Evolutionary conservation across 2,888 invertebrate genomes (phyloP), one percentile per base, ranked within the genome.

Genomic region (Lamellibrachia satsuma): DNA sequence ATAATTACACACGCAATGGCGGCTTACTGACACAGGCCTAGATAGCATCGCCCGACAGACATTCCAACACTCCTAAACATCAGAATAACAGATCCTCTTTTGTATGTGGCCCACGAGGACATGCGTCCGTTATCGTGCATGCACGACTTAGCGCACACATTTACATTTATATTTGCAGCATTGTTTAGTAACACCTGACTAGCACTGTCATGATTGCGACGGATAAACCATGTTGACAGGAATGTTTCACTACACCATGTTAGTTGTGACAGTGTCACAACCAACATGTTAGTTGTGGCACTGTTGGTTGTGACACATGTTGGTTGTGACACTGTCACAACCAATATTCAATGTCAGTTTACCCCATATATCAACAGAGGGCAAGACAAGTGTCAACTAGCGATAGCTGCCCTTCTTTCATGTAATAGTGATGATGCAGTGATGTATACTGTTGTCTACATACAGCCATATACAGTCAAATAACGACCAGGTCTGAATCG

Each of bases 171-270:
- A 91, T 22, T 39, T 91, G 91, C 15, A 22, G 91, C 27, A 91
- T 91, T 91, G 91, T 91, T n/a, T 91, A 91, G 91, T 91, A 91
- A 91, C 91, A 91, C n/a, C 91, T 91, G 15, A 9, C 22, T 22
- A n/a, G 27, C 27, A 2, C 39, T 91, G 91, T 91, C 91, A 91
- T 91, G 91, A 91, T 3, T 91, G 91, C 27, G 11, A 91, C 91
- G 22, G 9, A 6, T 27, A n/a, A 6, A 91, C 91, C 3, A 3
- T 22, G 22, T 6, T 91, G 91, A 91, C 91, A n/a, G n/a, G n/a
- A n/a, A n/a, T 91, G 4, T 91, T 22, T 15, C 91, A 91, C n/a
- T n/a, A n/a, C n/a, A n/a, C n/a, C n/a, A n/a, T n/a, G n/a, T n/a
- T 9, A 91, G 22, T n/a, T 15, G 6, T 15, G 91, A 22, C 91